These are phyloP conservation scores for Polydrusus pterygomalis DNA, from an alignment of 2,888 invertebrate species.

Conservation along the genomic window DNA sequence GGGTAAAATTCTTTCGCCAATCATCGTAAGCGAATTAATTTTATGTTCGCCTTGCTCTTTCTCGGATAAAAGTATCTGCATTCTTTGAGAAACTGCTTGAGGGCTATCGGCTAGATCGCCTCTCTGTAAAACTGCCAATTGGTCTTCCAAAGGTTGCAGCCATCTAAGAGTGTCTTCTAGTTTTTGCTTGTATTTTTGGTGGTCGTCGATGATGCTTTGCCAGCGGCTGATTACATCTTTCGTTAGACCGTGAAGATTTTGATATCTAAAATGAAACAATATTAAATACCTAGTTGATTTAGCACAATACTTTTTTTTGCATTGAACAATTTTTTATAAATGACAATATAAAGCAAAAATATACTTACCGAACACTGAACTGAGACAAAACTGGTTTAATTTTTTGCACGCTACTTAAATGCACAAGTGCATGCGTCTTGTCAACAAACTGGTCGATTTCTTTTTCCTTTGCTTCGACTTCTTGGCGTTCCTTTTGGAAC, in stretches of 20 bases:
- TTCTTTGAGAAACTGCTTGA: conserved; percentile 80
- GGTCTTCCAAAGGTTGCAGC: conserved; percentile 85
- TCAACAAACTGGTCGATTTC: conserved; percentile 93
- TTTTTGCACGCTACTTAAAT: conserved; percentile 88
- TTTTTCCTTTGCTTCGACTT: conserved; percentile 86
- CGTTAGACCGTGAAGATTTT: conserved; percentile 84
- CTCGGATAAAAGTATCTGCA: conserved; percentile 85
- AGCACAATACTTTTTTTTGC: neutral
- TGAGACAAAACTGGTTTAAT: conserved; percentile 91
- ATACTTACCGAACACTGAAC: conserved; percentile 85
- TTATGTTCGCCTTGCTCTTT: conserved; percentile 89
- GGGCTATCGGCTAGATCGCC: conserved; percentile 76
- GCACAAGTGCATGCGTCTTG: conserved; percentile 89
- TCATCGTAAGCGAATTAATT: conserved; percentile 82
- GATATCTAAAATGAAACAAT: conserved; percentile 75
- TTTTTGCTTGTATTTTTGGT: conserved; percentile 85
- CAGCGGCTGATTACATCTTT: conserved; percentile 91
- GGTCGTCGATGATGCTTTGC: conserved; percentile 89
- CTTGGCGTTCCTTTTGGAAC: conserved; percentile 84
- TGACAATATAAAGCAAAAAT: too few species aligned
- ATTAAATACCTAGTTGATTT: neutral
- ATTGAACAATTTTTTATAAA: too few species aligned
- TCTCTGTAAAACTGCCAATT: conserved; percentile 79
- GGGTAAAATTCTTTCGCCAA: conserved; percentile 92
- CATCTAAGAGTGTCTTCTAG: conserved; percentile 84